These are phyloP conservation scores for Pseudorasbora parva DNA, from an alignment of 2,113 vertebrate genomes.

Conservation along the genomic window DNA sequence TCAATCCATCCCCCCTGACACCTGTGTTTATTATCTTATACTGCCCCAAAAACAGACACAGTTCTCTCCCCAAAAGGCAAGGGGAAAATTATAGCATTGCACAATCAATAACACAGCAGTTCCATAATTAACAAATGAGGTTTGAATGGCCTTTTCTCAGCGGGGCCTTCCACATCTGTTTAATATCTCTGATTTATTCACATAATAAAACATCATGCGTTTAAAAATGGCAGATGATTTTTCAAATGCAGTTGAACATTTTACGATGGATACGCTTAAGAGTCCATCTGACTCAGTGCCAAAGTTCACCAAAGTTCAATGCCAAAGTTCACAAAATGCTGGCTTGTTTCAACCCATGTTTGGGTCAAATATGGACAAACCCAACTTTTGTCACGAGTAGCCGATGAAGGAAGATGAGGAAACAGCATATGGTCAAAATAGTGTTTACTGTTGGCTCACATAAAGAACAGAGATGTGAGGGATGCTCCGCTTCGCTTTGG, in stretches of 20 bases:
- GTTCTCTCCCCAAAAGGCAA: not conserved
- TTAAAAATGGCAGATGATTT: slow-evolving; percentile 47
- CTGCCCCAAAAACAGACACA: not conserved
- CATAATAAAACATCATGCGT: slow-evolving; percentile 45
- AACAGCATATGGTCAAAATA: no score
- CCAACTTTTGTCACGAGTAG: no score
- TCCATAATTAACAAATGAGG: slow-evolving; percentile 54
- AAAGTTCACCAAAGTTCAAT: not conserved
- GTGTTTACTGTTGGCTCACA: no score
- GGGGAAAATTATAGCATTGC: slow-evolving; percentile 14
- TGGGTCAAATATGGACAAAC: no score
- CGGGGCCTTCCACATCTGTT: slow-evolving; percentile 53
- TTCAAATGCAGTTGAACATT: slow-evolving; percentile 42
- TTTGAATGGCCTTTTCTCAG: slow-evolving; percentile 25
- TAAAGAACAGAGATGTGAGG: no score
- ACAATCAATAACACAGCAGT: slow-evolving; percentile 54
- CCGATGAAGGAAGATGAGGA: no score
- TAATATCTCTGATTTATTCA: slow-evolving; percentile 53
- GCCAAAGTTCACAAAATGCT: slow-evolving; percentile 2
- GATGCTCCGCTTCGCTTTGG: no score
- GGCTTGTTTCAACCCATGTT: no score
- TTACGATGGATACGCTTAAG: slow-evolving; percentile 47
- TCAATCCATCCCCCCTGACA: not conserved
- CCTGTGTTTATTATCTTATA: slow-evolving; percentile 15
- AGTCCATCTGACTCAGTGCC: slow-evolving; percentile 38